Evolutionary conservation across 2,888 invertebrate species (phyloP), one percentile per base, ranked within the genome.

Genomic region (Amblyjoppa proteus): DNA sequence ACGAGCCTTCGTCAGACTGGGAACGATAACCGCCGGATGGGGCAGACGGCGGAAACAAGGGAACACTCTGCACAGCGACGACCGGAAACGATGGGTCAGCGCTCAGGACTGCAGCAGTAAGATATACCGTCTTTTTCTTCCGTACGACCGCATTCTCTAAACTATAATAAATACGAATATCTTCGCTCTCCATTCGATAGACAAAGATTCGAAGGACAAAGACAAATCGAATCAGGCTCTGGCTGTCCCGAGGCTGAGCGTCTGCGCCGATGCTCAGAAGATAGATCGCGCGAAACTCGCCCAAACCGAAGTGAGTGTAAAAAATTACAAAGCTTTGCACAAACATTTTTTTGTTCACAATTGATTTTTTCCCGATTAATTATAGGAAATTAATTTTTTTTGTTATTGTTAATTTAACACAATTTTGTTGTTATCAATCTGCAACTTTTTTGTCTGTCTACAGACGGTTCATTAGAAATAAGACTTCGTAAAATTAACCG

Each of bases 261-360:
- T 98, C 77, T 98, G 98, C 94, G 98, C 98, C 5, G 98, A 98
- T 93, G 98, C 98, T 87, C 98, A 98, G 94, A 98, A 98, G 95
- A 98, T 98, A 31, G 98, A 98, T 94, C 96, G 98, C 87, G 97
- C 97, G 85, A 98, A 98, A 94, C 95, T 98, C 86, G 98, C 98
- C 76, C 98, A 98, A 95, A 98, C 98, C 88, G 98, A 98, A 96
- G 97, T 97, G 93, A 87, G 56, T 41, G 79, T 45, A 56, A 0
- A 20, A 53, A 20, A 2, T 20, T 4, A 1, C 20, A 53, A 53
- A 53, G n/a, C 53, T n/a, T 53, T 0, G 16, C 2, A 9, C n/a
- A n/a, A 53, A 20, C 6, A 7, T n/a, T 20, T 53, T 53, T 53
- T 7, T 53, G 53, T 28, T 20, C 20, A 49, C 13, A 7, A 11